These are phyloP conservation scores for Rhynchopsitta pachyrhyncha DNA, from an alignment of 2,113 vertebrate species.

Conservation along the genomic window DNA sequence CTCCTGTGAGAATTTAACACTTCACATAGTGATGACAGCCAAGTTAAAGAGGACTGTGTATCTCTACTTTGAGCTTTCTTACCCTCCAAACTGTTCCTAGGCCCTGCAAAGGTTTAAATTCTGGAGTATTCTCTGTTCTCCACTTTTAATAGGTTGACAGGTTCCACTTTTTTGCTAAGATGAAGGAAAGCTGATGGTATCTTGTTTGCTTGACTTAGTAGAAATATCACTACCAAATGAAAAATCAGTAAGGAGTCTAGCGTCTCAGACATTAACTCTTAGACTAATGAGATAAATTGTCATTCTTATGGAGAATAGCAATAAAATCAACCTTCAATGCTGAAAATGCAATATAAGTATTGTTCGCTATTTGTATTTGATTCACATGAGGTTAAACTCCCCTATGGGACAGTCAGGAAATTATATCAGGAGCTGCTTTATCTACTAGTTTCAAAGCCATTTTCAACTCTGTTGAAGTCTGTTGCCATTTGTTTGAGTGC, in stretches of 20 bases:
- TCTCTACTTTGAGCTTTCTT: not conserved
- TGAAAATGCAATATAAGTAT: not conserved
- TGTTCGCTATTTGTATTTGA: not conserved
- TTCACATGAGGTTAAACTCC: not conserved
- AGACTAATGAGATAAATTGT: not conserved
- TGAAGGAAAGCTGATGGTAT: not conserved
- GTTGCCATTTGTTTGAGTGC: not conserved
- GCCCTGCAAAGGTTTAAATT: not conserved
- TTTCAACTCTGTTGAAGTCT: not conserved
- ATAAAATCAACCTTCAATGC: not conserved
- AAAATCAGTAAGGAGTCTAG: not conserved
- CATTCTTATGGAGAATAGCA: not conserved
- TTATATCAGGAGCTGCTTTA: not conserved
- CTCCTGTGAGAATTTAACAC: not conserved
- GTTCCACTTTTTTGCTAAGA: not conserved
- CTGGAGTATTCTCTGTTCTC: not conserved
- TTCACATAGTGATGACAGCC: not conserved
- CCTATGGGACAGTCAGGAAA: not conserved
- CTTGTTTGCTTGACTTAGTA: not conserved
- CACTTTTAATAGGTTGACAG: not conserved
- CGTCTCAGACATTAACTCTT: not conserved
- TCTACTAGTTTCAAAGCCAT: not conserved
- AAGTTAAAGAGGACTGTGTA: not conserved
- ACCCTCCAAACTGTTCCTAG: not conserved
- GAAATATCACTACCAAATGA: not conserved